Evolutionary conservation across 2,113 vertebrate genomes (phyloP), one percentile per base, ranked within the genome.

Genomic region (Diphyllodes magnificus): DNA sequence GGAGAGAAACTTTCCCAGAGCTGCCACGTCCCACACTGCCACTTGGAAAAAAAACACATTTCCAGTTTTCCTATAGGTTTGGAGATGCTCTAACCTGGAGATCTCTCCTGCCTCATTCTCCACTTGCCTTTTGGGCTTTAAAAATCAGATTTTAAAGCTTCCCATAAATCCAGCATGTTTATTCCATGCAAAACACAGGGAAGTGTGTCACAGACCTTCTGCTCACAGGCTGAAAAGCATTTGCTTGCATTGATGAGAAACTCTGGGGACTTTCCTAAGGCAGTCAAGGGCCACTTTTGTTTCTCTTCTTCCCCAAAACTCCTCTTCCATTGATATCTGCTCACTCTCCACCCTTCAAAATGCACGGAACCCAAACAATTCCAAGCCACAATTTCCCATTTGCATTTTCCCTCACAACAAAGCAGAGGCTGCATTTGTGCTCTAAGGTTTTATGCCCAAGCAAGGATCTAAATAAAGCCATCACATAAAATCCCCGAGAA

Each of bases 291-390:
- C 44, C 65, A 25, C 13, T 85, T 73, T 15, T 51, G 17, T 13
- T 91, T 59, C 61, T 65, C 42, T 24, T 60, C 56, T 30, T 40
- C 54, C 27, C 39, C 39, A 22, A 39, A 65, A 39, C 2, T 2
- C 54, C 27, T 23, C 4, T 59, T 66, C 33, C 28, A 6, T 1
- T 15, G 31, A 24, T 12, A 10, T 15, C 63, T 64, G 15, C 39
- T 35, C 44, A 19, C 18, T 45, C 47, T 13, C 10, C 37, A 18
- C 33, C 69, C 27, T 47, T 42, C 77, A 35, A 69, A 80, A 73
- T 0, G 2, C 63, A 18, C 0, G 4, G 31, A 57, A 56, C 27
- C n/a, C 5, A 16, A 45, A n/a, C 4, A 31, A 33, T 28, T 17
- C 75, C 53, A 49, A 76, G 33, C 3, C 2, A 2, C 28, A 23